phyloP scores from a whole-genome alignment of 2,113 vertebrate species.

The Rhinopomastus cyanomelas region DNA sequence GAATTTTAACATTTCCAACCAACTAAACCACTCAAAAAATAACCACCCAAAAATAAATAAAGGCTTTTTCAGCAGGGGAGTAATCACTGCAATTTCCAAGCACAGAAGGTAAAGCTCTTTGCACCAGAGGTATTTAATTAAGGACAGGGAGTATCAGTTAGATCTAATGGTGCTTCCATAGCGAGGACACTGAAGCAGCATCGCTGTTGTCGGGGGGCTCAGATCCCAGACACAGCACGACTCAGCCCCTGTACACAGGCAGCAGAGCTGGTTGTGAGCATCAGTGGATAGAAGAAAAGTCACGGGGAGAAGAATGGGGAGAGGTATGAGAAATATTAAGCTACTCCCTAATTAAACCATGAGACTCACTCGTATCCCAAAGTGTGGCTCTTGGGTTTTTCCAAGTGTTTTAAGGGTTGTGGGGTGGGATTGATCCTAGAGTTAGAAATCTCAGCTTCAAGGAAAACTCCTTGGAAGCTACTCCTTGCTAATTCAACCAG shows the following conservation, averaged over 20 bases:
- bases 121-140: constrained; percentile 64
- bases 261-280: not conserved
- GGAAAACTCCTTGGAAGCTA: not conserved
- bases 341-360: not conserved
- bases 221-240: not conserved
- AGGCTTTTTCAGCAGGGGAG: constrained; percentile 25
- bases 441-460: not conserved
- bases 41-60: not conserved
- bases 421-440: not conserved
- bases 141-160: constrained; percentile 26
- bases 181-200: not conserved
- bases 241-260: not conserved
- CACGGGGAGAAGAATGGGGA: no score
- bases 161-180: constrained; percentile 8
- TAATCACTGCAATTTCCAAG: constrained; percentile 50
- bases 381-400: not conserved
- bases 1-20: no score
- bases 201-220: fast-evolving
- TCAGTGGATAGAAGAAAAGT: no score
- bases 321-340: not conserved
- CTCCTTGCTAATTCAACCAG: not conserved
- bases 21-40: not conserved
- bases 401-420: not conserved
- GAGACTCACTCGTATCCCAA: not conserved
- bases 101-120: constrained; percentile 42